Base-by-base conservation (phyloP, 2,797 vertebrate species). In the Poecilia wingei region DNA sequence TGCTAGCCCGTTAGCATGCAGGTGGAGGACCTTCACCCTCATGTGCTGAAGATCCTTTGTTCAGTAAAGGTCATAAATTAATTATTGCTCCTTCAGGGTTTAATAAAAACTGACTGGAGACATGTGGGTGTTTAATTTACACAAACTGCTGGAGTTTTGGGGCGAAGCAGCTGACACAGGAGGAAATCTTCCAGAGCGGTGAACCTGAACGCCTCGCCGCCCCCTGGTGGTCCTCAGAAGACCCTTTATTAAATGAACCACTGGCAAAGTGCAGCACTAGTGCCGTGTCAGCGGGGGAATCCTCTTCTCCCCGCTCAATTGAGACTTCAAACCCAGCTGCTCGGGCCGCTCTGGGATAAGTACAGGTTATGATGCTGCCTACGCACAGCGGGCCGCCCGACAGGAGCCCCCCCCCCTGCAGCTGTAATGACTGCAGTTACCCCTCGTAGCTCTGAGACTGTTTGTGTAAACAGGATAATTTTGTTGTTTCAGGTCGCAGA, bases 251-350 rank as follows among this genome's bases (percentile, higher is more conserved):
- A 92, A 91, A 84, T 89, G 84, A 91, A 85, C 80, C 72, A 57
- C 28, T 3, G 1, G 55, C 71, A 47, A 57, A 79, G 80, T 82
- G 72, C 64, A 87, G 77, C 41, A 25, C 64, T 81, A 88, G 71
- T 87, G 94, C 87, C 3, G 6, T 81, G 82, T 94, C 92, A 94
- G 93, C 93, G 93, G 76, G 88, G 87, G 81, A 87, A 88, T 85
- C 87, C 84, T 85, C 81, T 57, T 66, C 73, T 88, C 84, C 82
- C 86, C 31, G 59, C 79, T 92, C 87, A 87, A 90, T 68, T 89
- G 85, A 95, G 87, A 88, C 79, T 79, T 89, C 77, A 90, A 86
- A 79, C 75, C 57, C 89, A 85, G 85, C 86, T 88, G 90, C 89
- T 78, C 47, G n/a, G 78, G 49, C 68, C 70, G 69, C 59, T 83